Evolutionary conservation across 2,113 vertebrate species (phyloP).

Genomic region (Machaerirhynchus nigripectus): DNA sequence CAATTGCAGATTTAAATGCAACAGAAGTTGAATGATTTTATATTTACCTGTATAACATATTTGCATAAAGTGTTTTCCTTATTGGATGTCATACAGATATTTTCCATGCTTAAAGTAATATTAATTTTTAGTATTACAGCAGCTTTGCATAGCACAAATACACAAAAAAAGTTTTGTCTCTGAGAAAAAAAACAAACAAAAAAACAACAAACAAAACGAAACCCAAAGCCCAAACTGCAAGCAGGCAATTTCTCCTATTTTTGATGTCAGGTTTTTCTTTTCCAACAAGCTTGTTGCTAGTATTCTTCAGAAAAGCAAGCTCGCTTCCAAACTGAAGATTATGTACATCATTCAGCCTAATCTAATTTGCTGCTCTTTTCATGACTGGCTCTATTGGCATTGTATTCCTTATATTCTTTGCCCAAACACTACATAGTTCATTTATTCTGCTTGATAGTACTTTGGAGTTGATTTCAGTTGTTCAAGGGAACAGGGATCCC

Average conservation of each 20-base stretch:
- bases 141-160: neutral
- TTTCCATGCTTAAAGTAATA: neutral
- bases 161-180: neutral
- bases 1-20: neutral
- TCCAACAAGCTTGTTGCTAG: neutral
- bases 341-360: neutral
- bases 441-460: neutral
- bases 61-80: neutral
- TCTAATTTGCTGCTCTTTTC: neutral
- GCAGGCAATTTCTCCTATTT: neutral
- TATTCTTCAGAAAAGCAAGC: neutral
- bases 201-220: neutral
- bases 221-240: neutral
- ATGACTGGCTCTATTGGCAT: neutral
- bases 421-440: neutral
- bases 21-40: neutral
- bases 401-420: neutral
- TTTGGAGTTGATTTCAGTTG: neutral
- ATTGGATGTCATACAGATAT: neutral
- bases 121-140: neutral
- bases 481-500: neutral
- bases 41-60: neutral
- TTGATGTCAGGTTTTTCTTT: neutral
- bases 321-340: neutral
- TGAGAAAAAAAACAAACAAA: too few relatives aligned